Evolutionary conservation across 2,888 invertebrate genomes (phyloP), one percentile per base, ranked within the genome.

Genomic region (Mythimna vitellina): DNA sequence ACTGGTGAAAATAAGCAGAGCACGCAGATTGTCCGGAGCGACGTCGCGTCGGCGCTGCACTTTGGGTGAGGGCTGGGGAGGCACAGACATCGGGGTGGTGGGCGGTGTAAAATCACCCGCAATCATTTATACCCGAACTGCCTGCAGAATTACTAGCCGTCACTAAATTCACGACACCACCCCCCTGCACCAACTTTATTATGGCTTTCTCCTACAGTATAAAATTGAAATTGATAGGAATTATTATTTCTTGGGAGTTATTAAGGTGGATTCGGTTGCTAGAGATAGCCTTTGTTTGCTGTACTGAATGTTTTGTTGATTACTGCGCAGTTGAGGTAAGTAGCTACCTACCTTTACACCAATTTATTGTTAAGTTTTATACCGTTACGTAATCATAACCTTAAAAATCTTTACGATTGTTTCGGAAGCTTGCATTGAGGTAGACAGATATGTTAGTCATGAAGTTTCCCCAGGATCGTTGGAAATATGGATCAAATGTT

Each of bases 91-190:
- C 80, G 88, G 88, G 90, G 90, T 89, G 89, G 86, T 87, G 93
- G 95, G 95, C 92, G 94, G 94, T 94, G 94, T 93, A 95, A 95
- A 95, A 95, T 96, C 96, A 95, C 96, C 96, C 96, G 92, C 96
- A 95, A 96, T 96, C 95, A 96, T 96, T 96, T 96, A 95, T 96
- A 95, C 94, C 95, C 95, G 93, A 96, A 96, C 95, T 95, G 95
- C 95, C 95, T 94, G 93, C 92, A 90, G 94, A 95, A 95, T 95
- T 95, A 95, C 95, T 93, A 93, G 92, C 93, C 93, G 90, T 93
- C 93, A 94, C 95, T 92, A 93, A 93, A 93, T 92, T 91, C 89
- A 87, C 91, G 90, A 89, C 87, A 87, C 88, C 88, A 87, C 85
- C 77, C 82, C 76, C 81, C 73, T 76, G 74, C 76, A 70, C 79